phyloP scores from a whole-genome alignment of 2,797 vertebrate species.

The Enteromius thamalakanensis region DNA sequence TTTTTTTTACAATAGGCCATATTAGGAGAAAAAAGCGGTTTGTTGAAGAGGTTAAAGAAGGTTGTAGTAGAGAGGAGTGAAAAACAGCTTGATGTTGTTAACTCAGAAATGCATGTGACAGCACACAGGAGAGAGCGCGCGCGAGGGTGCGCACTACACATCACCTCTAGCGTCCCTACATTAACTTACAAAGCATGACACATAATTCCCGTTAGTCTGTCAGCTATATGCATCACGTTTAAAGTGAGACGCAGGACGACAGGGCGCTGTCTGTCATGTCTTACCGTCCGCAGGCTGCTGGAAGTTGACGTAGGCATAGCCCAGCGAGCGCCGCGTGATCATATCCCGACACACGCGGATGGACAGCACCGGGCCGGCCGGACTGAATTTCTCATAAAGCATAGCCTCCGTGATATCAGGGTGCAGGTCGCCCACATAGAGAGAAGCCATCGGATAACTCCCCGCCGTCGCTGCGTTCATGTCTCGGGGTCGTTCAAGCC shows the following conservation, averaged over 20 bases:
- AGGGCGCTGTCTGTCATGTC: constrained; percentile 50
- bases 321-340: constrained; percentile 97
- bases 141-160: neutral
- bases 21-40: neutral
- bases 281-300: constrained; percentile 96
- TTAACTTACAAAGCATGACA: constrained; percentile 24
- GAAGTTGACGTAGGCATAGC: constrained; percentile 98
- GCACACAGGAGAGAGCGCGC: neutral
- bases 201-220: constrained; percentile 18
- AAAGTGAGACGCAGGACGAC: constrained; percentile 13
- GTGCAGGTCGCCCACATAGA: constrained; percentile 97
- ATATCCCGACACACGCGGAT: constrained; percentile 97
- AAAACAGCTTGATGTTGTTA: neutral
- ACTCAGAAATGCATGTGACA: constrained; percentile 22
- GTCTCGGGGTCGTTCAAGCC: constrained; percentile 61
- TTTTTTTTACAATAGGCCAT: neutral
- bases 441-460: constrained; percentile 98
- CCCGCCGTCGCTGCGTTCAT: constrained; percentile 90
- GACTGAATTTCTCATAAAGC: constrained; percentile 99
- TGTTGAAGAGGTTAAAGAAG: neutral
- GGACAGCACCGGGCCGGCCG: constrained; percentile 94
- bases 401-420: constrained; percentile 97
- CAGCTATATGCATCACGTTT: constrained; percentile 17
- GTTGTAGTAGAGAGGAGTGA: neutral
- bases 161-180: constrained; percentile 7